phyloP scores from a whole-genome alignment of 2,113 vertebrate genomes.

The Agapornis roseicollis region DNA sequence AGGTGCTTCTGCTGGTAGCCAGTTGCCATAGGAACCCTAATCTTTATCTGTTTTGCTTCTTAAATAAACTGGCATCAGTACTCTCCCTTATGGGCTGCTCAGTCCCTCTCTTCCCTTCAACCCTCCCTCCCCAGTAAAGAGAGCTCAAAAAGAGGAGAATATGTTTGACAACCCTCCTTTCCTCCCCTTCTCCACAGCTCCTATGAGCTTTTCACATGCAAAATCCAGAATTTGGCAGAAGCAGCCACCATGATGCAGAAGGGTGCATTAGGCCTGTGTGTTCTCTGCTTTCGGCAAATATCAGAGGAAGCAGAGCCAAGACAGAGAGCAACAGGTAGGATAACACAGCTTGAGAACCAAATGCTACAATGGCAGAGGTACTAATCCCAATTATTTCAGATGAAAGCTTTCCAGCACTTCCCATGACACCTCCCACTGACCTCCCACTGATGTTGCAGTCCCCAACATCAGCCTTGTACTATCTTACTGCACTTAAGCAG shows the following conservation, averaged over 20 bases:
- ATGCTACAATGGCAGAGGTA: background rate
- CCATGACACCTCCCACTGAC: background rate
- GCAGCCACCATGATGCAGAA: background rate
- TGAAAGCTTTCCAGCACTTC: background rate
- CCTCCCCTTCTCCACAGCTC: background rate
- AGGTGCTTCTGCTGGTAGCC: conserved; percentile 40
- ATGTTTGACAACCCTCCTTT: background rate
- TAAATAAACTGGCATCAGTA: conserved; percentile 52
- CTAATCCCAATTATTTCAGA: background rate
- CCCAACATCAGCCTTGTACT: background rate
- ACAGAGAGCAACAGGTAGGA: background rate
- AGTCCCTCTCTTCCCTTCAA: background rate
- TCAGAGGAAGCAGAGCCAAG: background rate
- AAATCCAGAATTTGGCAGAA: background rate
- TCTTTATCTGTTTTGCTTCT: conserved; percentile 68
- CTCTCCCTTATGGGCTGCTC: background rate
- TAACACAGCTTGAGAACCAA: background rate
- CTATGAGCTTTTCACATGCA: background rate
- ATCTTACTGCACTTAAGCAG: background rate
- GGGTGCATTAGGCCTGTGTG: background rate
- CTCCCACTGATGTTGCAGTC: background rate
- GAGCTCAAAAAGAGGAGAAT: background rate
- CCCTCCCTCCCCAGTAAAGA: background rate
- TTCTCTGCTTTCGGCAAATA: background rate
- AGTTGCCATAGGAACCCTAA: conserved; percentile 77